These are phyloP conservation scores for Phenacoccus solenopsis DNA, from an alignment of 1,140 invertebrate species.

Conservation along the genomic window DNA sequence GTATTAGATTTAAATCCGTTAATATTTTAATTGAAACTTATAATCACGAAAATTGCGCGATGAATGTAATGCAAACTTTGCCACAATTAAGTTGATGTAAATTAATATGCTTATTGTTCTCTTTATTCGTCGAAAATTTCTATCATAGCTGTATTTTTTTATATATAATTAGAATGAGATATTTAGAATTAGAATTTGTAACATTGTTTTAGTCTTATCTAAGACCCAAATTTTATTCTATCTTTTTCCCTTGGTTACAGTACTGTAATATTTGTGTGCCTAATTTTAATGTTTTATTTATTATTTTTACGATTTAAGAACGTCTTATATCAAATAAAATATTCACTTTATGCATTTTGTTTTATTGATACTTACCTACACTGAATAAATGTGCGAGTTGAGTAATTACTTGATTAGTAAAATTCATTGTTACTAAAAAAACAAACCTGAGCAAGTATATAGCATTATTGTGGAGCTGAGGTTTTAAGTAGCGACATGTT, in stretches of 20 bases:
- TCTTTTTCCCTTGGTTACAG: conserved; percentile 10
- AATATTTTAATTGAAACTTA: background rate
- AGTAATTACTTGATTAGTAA: too few species aligned
- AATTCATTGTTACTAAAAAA: too few species aligned
- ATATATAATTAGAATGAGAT: background rate
- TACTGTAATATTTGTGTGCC: conserved; percentile 17
- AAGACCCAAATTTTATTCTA: conserved; percentile 8
- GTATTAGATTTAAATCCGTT: background rate
- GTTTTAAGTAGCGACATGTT: too few species aligned
- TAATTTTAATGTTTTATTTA: conserved; percentile 18
- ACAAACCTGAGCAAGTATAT: too few species aligned
- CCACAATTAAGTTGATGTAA: background rate
- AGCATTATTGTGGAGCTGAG: too few species aligned
- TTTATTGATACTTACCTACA: too few species aligned
- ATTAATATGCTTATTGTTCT: conserved; percentile 1
- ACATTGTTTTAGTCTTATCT: background rate
- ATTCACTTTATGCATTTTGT: conserved; percentile 1
- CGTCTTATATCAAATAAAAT: conserved; percentile 18
- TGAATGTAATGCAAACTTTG: background rate
- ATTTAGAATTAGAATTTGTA: conserved; percentile 5
- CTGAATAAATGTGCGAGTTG: too few species aligned
- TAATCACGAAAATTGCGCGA: background rate
- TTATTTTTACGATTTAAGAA: conserved; percentile 16
- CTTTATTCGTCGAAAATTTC: conserved; percentile 7
- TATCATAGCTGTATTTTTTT: conserved; percentile 14